A percentile compares a stretch with the other conserved stretches of the same genome.
phyloP scores from a whole-genome alignment of 1,140 invertebrate genomes.

The Scaptomyza hsui region DNA sequence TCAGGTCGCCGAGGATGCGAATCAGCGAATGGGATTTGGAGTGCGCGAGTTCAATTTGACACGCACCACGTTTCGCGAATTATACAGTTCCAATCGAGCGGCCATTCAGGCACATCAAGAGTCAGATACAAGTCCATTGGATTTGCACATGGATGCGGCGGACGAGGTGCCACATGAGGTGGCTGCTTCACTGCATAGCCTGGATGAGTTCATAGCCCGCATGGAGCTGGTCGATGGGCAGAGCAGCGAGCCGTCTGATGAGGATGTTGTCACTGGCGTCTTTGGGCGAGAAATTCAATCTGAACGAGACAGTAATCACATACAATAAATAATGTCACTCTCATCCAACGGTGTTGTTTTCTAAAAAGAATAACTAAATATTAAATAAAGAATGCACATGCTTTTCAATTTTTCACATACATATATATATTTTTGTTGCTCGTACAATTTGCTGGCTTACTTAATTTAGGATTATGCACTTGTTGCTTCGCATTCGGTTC shows the following conservation, averaged over 20 bases:
- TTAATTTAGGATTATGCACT: conserved; percentile 39
- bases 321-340: not conserved
- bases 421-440: not conserved
- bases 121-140: not conserved
- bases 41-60: conserved; percentile 75
- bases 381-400: not conserved
- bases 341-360: too few species aligned
- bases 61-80: conserved; percentile 66
- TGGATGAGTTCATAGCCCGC: conserved; percentile 52
- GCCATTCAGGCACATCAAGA: conserved; percentile 13
- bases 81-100: conserved; percentile 55
- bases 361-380: not conserved
- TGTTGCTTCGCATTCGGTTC: conserved; percentile 22
- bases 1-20: conserved; percentile 49
- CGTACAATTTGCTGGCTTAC: conserved; percentile 16
- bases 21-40: conserved; percentile 62
- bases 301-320: not conserved
- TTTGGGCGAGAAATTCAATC: not conserved
- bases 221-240: conserved; percentile 23
- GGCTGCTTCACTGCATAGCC: conserved; percentile 30
- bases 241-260: not conserved
- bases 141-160: not conserved
- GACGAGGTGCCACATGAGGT: conserved; percentile 46
- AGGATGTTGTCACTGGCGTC: too few species aligned
- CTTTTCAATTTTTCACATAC: conserved; percentile 11